Conservation (phyloP, 2,797 vertebrate genomes). For the Epinephelus awoara region DNA sequence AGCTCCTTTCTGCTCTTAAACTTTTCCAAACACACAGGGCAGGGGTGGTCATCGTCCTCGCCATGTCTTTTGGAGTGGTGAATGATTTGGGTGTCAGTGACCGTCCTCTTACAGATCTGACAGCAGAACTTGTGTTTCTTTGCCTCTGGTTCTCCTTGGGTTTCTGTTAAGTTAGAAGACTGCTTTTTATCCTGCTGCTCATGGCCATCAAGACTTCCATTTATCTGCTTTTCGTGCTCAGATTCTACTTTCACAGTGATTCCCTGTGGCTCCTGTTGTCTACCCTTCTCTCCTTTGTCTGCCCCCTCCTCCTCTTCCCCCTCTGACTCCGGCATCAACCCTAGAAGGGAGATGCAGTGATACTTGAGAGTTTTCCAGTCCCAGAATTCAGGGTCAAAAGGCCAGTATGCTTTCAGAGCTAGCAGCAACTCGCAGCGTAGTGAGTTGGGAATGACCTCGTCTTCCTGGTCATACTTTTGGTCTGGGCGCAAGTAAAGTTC, state of each 20-base stretch:
- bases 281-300: slow-evolving; percentile 79
- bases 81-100: slow-evolving; percentile 91
- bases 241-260: slow-evolving; percentile 54
- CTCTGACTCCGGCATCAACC: slow-evolving; percentile 90
- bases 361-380: slow-evolving; percentile 98
- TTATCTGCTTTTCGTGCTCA: slow-evolving; percentile 54
- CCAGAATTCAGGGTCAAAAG: slow-evolving; percentile 99
- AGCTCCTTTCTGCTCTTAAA: slow-evolving; percentile 94
- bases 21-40: slow-evolving; percentile 92
- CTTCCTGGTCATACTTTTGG: slow-evolving; percentile 96
- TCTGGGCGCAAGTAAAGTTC: slow-evolving; percentile 94
- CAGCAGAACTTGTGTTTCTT: slow-evolving; percentile 93
- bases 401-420: slow-evolving; percentile 97
- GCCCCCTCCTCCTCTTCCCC: slow-evolving; percentile 82
- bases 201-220: slow-evolving; percentile 55
- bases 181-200: slow-evolving; percentile 40
- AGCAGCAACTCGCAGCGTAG: slow-evolving; percentile 96
- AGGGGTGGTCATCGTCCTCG: slow-evolving; percentile 88
- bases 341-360: slow-evolving; percentile 92
- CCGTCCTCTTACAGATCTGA: slow-evolving; percentile 92
- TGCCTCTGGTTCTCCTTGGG: slow-evolving; percentile 44
- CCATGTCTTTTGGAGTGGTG: slow-evolving; percentile 97
- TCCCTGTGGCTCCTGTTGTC: slow-evolving; percentile 81
- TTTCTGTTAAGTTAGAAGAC: slow-evolving; percentile 26
- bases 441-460: slow-evolving; percentile 93